These are phyloP conservation scores for Campoplex nolae DNA, from an alignment of 2,888 invertebrate genomes.

Conservation along the genomic window DNA sequence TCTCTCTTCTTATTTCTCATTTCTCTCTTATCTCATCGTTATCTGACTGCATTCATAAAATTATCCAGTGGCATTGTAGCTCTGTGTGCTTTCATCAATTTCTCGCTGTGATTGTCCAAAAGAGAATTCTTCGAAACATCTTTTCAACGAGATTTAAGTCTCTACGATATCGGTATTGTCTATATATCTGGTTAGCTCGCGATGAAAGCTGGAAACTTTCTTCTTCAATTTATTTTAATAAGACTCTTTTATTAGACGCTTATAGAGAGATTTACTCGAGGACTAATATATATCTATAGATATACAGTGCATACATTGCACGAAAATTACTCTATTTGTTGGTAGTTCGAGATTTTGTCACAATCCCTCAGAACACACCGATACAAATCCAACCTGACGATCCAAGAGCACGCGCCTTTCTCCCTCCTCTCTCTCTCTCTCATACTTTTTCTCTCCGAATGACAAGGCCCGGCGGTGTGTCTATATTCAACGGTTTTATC, in stretches of 20 bases:
- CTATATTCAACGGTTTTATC: conserved; percentile 59
- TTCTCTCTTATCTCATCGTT: conserved; percentile 58
- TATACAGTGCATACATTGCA: background rate
- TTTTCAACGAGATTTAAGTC: conserved; percentile 40
- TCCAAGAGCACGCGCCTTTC: conserved; percentile 60
- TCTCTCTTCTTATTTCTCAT: conserved; percentile 8
- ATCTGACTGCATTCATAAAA: conserved; percentile 62
- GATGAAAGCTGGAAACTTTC: conserved; percentile 49
- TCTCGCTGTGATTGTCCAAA: conserved; percentile 50
- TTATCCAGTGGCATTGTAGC: conserved; percentile 55
- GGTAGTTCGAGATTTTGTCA: conserved; percentile 24
- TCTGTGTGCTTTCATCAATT: conserved; percentile 64
- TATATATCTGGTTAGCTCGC: background rate
- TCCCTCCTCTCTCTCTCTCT: background rate
- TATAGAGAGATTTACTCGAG: background rate
- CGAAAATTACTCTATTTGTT: conserved; percentile 38
- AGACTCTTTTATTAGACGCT: conserved; percentile 3
- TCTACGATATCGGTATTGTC: conserved; percentile 4
- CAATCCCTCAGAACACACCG: conserved; percentile 19
- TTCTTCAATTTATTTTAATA: conserved; percentile 51
- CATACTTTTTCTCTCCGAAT: conserved; percentile 16
- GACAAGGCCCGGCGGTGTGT: conserved; percentile 9
- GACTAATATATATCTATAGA: background rate
- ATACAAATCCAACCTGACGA: conserved; percentile 53
- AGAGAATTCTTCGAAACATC: conserved; percentile 44